phyloP scores from a whole-genome alignment of 30 jellyfish, hydroid and myxozoan species.

The Calvadosia cruxmelitensis region DNA sequence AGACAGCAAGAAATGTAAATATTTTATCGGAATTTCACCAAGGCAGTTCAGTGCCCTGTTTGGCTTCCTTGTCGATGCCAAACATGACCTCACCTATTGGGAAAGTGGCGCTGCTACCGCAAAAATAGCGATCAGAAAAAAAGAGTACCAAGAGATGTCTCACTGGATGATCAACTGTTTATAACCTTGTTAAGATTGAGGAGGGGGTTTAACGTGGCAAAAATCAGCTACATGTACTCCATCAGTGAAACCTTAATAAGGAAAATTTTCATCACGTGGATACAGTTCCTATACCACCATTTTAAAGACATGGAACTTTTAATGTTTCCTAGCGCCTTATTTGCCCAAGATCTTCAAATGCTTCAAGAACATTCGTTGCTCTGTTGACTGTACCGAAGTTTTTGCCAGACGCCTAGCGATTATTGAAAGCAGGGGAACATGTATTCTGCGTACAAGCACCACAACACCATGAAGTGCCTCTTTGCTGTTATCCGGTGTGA shows the following conservation, averaged over 20 bases:
- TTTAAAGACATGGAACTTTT: conserved; percentile 29
- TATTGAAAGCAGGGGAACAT: conserved; percentile 51
- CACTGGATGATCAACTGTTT: conserved; percentile 6
- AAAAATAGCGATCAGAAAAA: background rate
- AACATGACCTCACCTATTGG: background rate
- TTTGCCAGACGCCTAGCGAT: conserved; percentile 41
- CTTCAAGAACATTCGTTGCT: conserved; percentile 35
- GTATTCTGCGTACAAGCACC: conserved; percentile 49
- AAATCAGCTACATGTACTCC: conserved; percentile 44
- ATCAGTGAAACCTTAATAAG: conserved; percentile 46
- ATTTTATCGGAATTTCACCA: background rate
- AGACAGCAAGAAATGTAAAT: background rate
- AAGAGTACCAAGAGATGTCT: background rate
- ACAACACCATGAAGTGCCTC: conserved; percentile 45
- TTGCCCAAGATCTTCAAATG: conserved; percentile 34
- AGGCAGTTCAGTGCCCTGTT: background rate
- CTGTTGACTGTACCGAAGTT: conserved; percentile 58
- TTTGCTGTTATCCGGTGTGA: conserved; percentile 41
- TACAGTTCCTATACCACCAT: conserved; percentile 39
- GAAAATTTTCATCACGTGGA: conserved; percentile 53
- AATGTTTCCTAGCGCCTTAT: conserved; percentile 38
- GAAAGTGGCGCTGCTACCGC: background rate
- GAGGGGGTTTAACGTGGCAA: conserved; percentile 9
- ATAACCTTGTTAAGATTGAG: conserved; percentile 2
- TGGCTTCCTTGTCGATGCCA: background rate